Conservation (phyloP, 2,113 vertebrate species). For the Coturnix japonica region DNA sequence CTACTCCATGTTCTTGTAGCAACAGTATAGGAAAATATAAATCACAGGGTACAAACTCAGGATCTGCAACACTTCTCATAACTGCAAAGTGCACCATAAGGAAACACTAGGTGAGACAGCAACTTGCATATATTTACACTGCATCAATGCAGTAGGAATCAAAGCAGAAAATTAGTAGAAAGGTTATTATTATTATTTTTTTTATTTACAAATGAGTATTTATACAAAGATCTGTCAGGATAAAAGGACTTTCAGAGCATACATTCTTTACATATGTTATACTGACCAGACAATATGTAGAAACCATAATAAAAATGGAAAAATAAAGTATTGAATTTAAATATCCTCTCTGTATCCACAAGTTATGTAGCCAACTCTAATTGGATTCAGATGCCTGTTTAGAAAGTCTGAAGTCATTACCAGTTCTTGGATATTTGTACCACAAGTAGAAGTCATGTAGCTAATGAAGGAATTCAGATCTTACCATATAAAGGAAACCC, state of each 20-base stretch:
- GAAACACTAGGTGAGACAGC: neutral
- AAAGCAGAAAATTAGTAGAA: neutral
- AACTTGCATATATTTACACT: neutral
- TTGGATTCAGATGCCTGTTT: neutral
- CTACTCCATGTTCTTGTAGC: neutral
- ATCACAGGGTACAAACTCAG: neutral
- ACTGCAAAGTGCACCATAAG: neutral
- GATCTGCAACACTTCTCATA: neutral
- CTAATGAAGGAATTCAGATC: conserved; percentile 32
- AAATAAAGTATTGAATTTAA: neutral
- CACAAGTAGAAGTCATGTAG: neutral
- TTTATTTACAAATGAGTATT: neutral
- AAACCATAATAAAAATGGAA: neutral
- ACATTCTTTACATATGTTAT: neutral
- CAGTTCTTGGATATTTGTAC: neutral
- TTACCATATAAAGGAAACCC: neutral
- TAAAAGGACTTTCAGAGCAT: neutral
- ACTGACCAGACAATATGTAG: neutral
- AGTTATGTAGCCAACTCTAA: neutral
- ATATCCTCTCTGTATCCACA: neutral
- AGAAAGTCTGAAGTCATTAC: neutral
- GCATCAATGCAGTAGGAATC: neutral
- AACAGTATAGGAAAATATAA: neutral
- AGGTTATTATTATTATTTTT: neutral
- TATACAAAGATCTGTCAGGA: neutral